These are phyloP conservation scores for Melanotaenia pygmaea DNA, from an alignment of 2,797 vertebrate genomes.

Conservation along the genomic window DNA sequence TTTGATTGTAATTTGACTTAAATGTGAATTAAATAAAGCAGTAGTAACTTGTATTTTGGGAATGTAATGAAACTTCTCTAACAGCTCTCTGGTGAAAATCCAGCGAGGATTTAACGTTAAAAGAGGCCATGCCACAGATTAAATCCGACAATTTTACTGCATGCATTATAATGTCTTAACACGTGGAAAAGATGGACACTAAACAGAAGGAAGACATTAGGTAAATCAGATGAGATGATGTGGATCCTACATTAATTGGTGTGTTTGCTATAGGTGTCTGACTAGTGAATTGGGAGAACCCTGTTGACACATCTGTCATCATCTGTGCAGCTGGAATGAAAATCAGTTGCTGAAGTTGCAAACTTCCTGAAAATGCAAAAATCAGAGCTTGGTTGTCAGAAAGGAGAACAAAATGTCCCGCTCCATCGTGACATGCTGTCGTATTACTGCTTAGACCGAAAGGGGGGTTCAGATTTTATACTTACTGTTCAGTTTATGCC, in stretches of 20 bases:
- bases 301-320: not conserved
- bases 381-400: not conserved
- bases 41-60: not conserved
- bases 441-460: too few species aligned
- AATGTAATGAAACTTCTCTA: not conserved
- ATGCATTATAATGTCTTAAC: too few species aligned
- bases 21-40: not conserved
- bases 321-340: not conserved
- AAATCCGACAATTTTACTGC: not conserved
- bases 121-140: not conserved
- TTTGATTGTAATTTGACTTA: not conserved
- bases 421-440: not conserved
- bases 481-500: not conserved
- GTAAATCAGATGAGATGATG: too few species aligned
- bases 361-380: not conserved
- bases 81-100: not conserved
- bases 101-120: not conserved
- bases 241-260: too few species aligned
- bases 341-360: not conserved
- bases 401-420: conserved; percentile 30
- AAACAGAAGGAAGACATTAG: too few species aligned
- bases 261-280: not conserved
- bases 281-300: not conserved
- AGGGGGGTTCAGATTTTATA: not conserved
- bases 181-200: too few species aligned